Conservation (phyloP, 2,888 invertebrate genomes). For the Stenchaetothrips biformis region DNA sequence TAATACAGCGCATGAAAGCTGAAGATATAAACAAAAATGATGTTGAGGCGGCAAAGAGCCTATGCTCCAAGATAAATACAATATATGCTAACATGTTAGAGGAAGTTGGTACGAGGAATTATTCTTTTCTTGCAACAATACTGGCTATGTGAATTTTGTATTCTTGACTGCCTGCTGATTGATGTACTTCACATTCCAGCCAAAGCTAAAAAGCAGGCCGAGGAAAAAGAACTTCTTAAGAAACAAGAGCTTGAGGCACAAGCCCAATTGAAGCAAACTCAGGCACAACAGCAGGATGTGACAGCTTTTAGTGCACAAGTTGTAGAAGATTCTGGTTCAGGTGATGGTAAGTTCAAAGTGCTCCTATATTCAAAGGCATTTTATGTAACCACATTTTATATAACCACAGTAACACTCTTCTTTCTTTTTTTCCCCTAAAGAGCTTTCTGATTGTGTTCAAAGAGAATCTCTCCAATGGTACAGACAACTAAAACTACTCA, state of each 20-base stretch:
- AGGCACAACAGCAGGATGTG: too few species aligned
- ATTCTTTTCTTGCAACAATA: neutral
- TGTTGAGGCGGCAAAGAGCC: neutral
- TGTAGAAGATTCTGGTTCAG: too few species aligned
- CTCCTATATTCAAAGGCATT: too few species aligned
- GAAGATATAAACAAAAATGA: neutral
- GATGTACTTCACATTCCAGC: neutral
- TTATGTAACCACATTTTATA: too few species aligned
- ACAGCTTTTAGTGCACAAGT: too few species aligned
- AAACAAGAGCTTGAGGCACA: neutral
- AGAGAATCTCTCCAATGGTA: conserved; percentile 53
- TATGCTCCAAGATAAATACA: neutral
- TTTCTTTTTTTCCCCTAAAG: too few species aligned
- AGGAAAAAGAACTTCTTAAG: neutral
- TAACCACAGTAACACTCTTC: too few species aligned
- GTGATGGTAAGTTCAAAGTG: too few species aligned
- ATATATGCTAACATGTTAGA: neutral
- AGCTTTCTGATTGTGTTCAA: conserved; percentile 49
- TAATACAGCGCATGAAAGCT: neutral
- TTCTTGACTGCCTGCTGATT: too few species aligned
- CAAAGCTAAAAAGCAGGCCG: neutral
- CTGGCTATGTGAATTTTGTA: too few species aligned
- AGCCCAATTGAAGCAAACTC: neutral
- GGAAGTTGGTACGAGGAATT: neutral
- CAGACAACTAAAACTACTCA: conserved; percentile 53